Evolutionary conservation across 2,888 invertebrate genomes (phyloP), one percentile per base, ranked within the genome.

Genomic region (Lasioglossum lativentre): DNA sequence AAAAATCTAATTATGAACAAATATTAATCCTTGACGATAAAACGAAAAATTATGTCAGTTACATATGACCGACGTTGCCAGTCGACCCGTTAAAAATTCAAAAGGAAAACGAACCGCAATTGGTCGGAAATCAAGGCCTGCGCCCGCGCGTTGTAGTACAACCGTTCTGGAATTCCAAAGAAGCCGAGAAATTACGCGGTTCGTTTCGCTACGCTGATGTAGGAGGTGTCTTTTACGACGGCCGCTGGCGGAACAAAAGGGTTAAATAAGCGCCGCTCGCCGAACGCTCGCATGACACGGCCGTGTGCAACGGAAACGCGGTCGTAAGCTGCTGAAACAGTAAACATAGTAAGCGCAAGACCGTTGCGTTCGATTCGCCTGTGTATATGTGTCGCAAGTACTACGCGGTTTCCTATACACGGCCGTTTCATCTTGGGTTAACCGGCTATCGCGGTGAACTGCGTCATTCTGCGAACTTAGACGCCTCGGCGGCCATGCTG

Each of bases 401-500:
- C 14, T 38, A 42, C 52, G n/a, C 19, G 27, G 30, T 66, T 66
- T 16, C 66, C 45, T 5, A 59, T 42, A 38, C 19, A n/a, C 45
- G 63, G 47, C 59, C 75, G 47, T 23, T 72, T 83, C 76, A 78
- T 79, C 86, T 81, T 76, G 73, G 70, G 78, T 66, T 78, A 63
- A 83, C 80, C 71, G 70, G 73, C 74, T 86, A 83, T 86, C 83
- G 80, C 75, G 63, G 27, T 12, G 30, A 81, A 74, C 86, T 86
- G 72, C 87, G 86, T 87, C 87, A 87, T 68, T 73, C 78, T 27
- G 42, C 78, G 74, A 80, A 76, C 80, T 74, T 86, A 82, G 86
- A 80, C 86, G 63, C 78, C 68, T 59, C 74, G 30, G 74, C 52
- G 52, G 73, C 27, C 27, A 59, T 14, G 14, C 6, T 75, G 80